phyloP scores from a whole-genome alignment of 37 sponge, comb jelly and placozoan genomes.

The Dysidea cf. avara region DNA sequence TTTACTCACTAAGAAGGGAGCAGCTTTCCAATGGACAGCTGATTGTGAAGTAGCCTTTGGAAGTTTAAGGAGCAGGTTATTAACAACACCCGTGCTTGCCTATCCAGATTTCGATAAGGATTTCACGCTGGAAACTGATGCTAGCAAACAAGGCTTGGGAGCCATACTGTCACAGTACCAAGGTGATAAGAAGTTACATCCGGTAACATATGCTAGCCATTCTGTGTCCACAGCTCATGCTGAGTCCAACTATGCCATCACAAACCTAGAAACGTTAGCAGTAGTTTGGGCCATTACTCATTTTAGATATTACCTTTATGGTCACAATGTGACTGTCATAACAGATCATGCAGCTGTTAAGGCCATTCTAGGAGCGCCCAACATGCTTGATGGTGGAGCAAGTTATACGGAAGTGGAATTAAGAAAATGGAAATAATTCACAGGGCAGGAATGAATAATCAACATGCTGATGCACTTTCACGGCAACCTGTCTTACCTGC shows the following conservation, averaged over 20 bases:
- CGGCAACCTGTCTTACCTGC: not conserved
- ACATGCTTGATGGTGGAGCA: slow-evolving; percentile 67
- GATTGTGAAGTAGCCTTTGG: too few relatives aligned
- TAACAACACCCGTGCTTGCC: too few relatives aligned
- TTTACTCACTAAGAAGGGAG: too few relatives aligned
- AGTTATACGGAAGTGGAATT: slow-evolving; percentile 43
- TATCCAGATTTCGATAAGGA: slow-evolving; percentile 26
- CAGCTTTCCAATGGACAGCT: too few relatives aligned
- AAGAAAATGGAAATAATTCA: slow-evolving; percentile 28
- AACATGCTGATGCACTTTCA: slow-evolving; percentile 41
- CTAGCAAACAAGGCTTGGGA: slow-evolving; percentile 39
- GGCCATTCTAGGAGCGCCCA: slow-evolving; percentile 53
- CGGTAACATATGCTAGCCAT: too few relatives aligned
- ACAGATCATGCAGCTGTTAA: slow-evolving; percentile 67
- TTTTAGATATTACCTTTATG: slow-evolving; percentile 46
- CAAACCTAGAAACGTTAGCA: slow-evolving; percentile 68
- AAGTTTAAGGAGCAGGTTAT: too few relatives aligned
- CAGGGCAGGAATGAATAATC: slow-evolving; percentile 24
- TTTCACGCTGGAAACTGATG: slow-evolving; percentile 59
- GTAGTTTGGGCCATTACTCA: slow-evolving; percentile 59
- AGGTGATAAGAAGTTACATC: slow-evolving; percentile 20
- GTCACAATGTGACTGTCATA: slow-evolving; percentile 30
- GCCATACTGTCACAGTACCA: slow-evolving; percentile 40
- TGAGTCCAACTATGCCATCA: slow-evolving; percentile 56
- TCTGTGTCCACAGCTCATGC: slow-evolving; percentile 26